Evolutionary conservation across 2,888 invertebrate genomes (phyloP).

Genomic region (Limnephilus rhombicus): DNA sequence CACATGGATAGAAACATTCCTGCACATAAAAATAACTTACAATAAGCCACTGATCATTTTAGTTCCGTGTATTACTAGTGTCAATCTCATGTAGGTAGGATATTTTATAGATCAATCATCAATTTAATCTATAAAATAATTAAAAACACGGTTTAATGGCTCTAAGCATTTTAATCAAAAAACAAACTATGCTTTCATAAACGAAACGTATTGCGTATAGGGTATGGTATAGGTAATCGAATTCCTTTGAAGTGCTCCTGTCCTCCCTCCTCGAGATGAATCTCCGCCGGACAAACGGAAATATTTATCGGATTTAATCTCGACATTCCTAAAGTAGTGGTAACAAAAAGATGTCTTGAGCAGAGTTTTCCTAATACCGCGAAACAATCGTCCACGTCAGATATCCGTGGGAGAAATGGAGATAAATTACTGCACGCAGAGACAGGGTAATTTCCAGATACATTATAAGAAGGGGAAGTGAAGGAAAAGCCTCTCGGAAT

Average conservation of each 20-base stretch:
- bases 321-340: slow-evolving; percentile 11
- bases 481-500: slow-evolving; percentile 56
- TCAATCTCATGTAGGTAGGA: neutral
- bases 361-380: slow-evolving; percentile 21
- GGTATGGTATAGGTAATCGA: neutral
- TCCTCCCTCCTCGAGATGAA: neutral
- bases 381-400: slow-evolving; percentile 27
- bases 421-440: slow-evolving; percentile 59
- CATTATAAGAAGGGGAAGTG: slow-evolving; percentile 54
- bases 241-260: neutral
- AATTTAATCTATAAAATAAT: too few species aligned
- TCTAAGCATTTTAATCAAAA: neutral
- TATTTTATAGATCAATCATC: too few species aligned
- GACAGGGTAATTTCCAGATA: slow-evolving; percentile 61
- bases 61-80: neutral
- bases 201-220: neutral
- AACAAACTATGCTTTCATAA: neutral
- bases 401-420: slow-evolving; percentile 51
- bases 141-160: neutral
- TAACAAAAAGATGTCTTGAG: slow-evolving; percentile 35
- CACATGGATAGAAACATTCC: neutral
- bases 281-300: slow-evolving; percentile 7
- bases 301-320: slow-evolving; percentile 46
- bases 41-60: neutral
- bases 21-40: neutral